These are phyloP conservation scores for Phoenicopterus ruber DNA, from an alignment of 2,113 vertebrate species.

Conservation along the genomic window DNA sequence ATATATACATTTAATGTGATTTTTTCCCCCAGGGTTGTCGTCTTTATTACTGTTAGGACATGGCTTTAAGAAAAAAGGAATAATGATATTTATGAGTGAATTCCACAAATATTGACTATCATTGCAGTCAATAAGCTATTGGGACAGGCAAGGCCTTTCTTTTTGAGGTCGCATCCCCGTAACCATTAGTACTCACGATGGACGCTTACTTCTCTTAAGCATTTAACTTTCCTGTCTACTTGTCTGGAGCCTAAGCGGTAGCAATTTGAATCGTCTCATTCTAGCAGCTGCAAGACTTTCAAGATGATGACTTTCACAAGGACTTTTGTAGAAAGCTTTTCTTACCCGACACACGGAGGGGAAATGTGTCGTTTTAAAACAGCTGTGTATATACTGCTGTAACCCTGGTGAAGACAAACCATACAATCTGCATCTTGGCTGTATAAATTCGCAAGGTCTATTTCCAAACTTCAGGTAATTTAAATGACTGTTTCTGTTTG, in stretches of 20 bases:
- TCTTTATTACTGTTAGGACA: neutral
- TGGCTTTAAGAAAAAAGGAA: neutral
- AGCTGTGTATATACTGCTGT: slow-evolving; percentile 26
- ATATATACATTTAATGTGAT: slow-evolving; percentile 20
- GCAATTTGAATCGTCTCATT: neutral
- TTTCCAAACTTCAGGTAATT: neutral
- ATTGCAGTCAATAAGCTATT: neutral
- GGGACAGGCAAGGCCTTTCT: neutral
- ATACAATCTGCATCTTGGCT: neutral
- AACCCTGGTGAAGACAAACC: slow-evolving; percentile 10
- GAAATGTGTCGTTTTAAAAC: slow-evolving; percentile 22
- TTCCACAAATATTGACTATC: neutral
- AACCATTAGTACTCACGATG: neutral
- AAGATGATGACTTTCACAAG: neutral
- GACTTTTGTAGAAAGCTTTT: slow-evolving; percentile 32
- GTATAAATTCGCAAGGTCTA: neutral
- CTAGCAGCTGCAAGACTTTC: neutral
- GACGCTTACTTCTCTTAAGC: neutral
- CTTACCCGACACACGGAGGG: neutral
- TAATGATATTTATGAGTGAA: neutral
- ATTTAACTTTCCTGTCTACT: neutral
- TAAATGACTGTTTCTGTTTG: neutral
- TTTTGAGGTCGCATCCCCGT: neutral
- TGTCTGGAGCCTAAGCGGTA: neutral
- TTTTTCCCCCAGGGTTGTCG: neutral